These are phyloP conservation scores for Artibeus jamaicensis DNA, from an alignment of 2,797 vertebrate genomes.

Conservation along the genomic window DNA sequence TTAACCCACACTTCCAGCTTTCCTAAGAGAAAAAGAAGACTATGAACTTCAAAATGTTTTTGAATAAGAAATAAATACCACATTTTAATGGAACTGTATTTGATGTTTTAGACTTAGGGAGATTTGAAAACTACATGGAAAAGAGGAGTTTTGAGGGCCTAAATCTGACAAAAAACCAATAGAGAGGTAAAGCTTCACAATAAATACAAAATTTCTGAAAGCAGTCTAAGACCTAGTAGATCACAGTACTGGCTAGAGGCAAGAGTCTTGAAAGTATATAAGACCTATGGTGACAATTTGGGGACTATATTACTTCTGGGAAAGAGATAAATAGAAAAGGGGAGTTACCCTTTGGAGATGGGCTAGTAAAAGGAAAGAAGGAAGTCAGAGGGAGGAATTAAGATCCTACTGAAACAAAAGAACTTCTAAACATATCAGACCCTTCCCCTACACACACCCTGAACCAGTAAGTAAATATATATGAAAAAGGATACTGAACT, in stretches of 20 bases:
- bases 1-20: background rate
- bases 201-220: constrained; percentile 8
- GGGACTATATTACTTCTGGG: background rate
- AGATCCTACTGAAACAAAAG: background rate
- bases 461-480: background rate
- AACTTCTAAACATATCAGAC: background rate
- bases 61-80: constrained; percentile 21
- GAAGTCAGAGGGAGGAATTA: background rate
- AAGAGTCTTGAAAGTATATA: background rate
- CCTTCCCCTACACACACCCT: background rate
- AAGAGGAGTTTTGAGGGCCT: background rate
- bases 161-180: background rate
- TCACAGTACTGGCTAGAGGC: background rate
- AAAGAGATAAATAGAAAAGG: background rate
- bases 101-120: background rate
- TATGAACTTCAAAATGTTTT: constrained; percentile 4
- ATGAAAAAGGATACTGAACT: background rate
- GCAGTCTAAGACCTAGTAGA: background rate
- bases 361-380: background rate
- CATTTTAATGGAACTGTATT: background rate
- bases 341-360: background rate
- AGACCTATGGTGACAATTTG: background rate
- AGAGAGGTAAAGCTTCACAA: background rate
- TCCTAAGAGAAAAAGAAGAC: background rate
- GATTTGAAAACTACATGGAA: background rate